Percentiles rank a stretch among this genome's conserved stretches.
phyloP scores from a whole-genome alignment of 1,140 invertebrate genomes.

The Drosophila busckii region DNA sequence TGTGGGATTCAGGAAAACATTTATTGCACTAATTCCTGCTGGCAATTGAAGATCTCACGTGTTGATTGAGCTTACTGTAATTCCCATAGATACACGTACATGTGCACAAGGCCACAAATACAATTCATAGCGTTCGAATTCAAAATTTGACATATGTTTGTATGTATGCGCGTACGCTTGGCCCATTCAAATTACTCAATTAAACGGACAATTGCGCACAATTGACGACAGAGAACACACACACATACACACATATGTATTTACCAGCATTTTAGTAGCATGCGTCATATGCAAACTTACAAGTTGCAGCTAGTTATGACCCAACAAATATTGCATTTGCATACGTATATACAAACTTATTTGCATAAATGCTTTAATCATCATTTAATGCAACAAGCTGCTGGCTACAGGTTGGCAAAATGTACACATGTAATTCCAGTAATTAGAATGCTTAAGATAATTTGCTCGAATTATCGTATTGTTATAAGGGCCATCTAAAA shows the following conservation, averaged over 20 bases:
- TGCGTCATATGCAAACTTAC: slow-evolving; percentile 32
- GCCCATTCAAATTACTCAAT: slow-evolving; percentile 55
- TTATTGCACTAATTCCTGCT: background rate
- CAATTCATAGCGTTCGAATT: slow-evolving; percentile 30
- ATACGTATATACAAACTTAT: too few species aligned
- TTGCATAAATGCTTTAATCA: slow-evolving; percentile 8
- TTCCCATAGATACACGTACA: slow-evolving; percentile 18
- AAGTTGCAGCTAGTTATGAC: slow-evolving; percentile 16
- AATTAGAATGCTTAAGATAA: slow-evolving; percentile 2
- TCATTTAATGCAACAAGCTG: slow-evolving; percentile 6
- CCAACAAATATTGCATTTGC: too few species aligned
- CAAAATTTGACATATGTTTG: slow-evolving; percentile 29
- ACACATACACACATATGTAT: slow-evolving; percentile 12
- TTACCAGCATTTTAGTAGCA: slow-evolving; percentile 27
- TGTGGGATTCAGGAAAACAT: too few species aligned
- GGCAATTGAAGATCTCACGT: background rate
- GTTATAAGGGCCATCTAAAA: slow-evolving; percentile 8
- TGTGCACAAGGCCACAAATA: slow-evolving; percentile 19
- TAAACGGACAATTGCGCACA: slow-evolving; percentile 55
- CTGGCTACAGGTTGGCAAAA: too few species aligned
- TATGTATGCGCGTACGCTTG: slow-evolving; percentile 20
- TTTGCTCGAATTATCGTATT: slow-evolving; percentile 1
- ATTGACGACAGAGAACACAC: slow-evolving; percentile 38
- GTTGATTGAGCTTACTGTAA: slow-evolving; percentile 14
- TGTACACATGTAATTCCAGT: too few species aligned